Evolutionary conservation across 1,140 invertebrate genomes (phyloP).

Genomic region (Colletes latitarsis): DNA sequence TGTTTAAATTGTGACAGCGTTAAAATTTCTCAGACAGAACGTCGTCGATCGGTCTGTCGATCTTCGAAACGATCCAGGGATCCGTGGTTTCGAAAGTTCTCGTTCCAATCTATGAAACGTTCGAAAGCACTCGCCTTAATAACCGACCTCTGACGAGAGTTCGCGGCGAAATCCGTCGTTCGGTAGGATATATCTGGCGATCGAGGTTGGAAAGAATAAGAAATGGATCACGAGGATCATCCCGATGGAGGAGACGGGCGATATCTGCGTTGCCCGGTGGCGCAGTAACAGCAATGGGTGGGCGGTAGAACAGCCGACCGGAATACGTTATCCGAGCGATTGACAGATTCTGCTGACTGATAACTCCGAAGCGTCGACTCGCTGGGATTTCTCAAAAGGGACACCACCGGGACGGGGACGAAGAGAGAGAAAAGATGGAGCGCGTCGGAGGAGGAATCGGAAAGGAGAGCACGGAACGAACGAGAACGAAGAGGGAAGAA

Average conservation of each 20-base stretch:
- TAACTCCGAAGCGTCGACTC: conserved; percentile 55
- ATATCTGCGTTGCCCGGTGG: conserved; percentile 32
- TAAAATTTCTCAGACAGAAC: no score
- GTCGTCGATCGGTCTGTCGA: no score
- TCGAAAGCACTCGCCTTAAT: background rate
- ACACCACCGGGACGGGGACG: no score
- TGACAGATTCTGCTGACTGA: conserved; percentile 68
- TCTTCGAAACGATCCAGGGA: background rate
- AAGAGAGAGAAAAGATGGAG: conserved; percentile 7
- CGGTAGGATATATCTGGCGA: conserved; percentile 6
- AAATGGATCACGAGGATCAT: background rate
- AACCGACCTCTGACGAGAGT: background rate
- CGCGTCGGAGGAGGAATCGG: background rate
- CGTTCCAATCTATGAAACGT: background rate
- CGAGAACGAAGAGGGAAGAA: conserved; percentile 4
- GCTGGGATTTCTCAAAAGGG: conserved; percentile 47
- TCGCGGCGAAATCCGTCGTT: background rate
- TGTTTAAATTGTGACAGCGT: no score
- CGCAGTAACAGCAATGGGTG: conserved; percentile 3
- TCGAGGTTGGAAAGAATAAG: conserved; percentile 1
- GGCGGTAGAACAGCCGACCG: conserved; percentile 20
- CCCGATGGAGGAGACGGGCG: conserved; percentile 9
- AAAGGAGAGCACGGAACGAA: conserved; percentile 3
- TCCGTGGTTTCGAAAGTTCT: no score
- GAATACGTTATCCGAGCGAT: conserved; percentile 62